Conservation (phyloP, 2,797 vertebrate species). For the Bradypodion ventrale region DNA sequence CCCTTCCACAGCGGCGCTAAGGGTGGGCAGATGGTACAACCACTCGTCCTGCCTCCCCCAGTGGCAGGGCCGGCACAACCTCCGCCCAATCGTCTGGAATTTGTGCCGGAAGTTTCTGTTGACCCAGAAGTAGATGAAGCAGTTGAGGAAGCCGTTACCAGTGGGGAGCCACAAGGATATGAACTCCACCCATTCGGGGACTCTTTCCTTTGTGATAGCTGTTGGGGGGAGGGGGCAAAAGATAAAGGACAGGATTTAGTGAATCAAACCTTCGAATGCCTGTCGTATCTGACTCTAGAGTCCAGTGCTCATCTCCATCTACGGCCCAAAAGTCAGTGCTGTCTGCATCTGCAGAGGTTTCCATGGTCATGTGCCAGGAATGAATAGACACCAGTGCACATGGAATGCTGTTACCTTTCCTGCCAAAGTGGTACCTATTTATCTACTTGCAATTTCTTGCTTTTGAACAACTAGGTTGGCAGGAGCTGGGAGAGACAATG, state of each 20-base stretch:
- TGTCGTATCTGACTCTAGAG: too few relatives aligned
- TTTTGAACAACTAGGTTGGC: too few relatives aligned
- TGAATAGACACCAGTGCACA: too few relatives aligned
- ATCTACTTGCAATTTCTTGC: too few relatives aligned
- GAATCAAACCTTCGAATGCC: too few relatives aligned
- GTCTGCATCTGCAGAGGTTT: too few relatives aligned
- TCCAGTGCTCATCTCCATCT: too few relatives aligned
- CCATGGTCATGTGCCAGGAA: too few relatives aligned
- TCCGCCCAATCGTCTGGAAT: conserved; percentile 74
- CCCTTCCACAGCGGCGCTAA: conserved; percentile 58
- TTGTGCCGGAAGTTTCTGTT: conserved; percentile 85
- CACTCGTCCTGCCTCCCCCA: conserved; percentile 60
- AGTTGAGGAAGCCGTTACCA: conserved; percentile 88
- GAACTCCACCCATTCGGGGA: conserved; percentile 87
- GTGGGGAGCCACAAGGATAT: conserved; percentile 87
- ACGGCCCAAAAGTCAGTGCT: too few relatives aligned
- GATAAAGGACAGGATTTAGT: neutral
- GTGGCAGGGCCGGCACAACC: conserved; percentile 57
- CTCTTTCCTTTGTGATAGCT: conserved; percentile 78
- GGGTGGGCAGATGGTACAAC: conserved; percentile 48
- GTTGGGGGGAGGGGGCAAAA: conserved; percentile 43
- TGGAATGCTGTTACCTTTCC: too few relatives aligned
- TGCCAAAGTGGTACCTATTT: too few relatives aligned
- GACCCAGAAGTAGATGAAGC: conserved; percentile 90
- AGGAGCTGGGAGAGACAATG: too few relatives aligned